These are phyloP conservation scores for Oreochromis niloticus DNA, from an alignment of 2,113 vertebrate genomes.

Conservation along the genomic window DNA sequence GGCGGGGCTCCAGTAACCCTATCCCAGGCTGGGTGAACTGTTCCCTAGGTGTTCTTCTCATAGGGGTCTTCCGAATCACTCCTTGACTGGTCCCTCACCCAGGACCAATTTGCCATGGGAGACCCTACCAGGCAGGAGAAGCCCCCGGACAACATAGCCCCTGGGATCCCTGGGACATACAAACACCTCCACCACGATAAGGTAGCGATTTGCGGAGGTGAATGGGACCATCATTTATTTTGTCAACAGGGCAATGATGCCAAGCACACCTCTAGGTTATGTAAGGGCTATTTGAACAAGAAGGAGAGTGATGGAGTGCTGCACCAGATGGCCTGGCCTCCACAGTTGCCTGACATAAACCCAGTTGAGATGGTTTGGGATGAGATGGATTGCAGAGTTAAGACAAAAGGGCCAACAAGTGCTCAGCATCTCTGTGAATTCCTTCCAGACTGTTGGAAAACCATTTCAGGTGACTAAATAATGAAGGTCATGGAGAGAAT, in stretches of 20 bases:
- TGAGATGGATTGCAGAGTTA: not conserved
- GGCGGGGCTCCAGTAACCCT: not conserved
- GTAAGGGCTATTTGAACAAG: not conserved
- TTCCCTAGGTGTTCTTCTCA: not conserved
- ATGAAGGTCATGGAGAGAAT: not conserved
- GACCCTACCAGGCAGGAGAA: not conserved
- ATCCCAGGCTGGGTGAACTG: not conserved
- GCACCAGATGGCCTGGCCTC: not conserved
- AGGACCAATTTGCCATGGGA: not conserved
- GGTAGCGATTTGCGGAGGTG: not conserved
- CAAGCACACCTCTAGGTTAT: not conserved
- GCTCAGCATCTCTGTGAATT: not conserved
- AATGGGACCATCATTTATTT: not conserved
- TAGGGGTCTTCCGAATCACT: not conserved
- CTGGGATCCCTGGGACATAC: not conserved
- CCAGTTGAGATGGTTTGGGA: not conserved
- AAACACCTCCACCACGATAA: not conserved
- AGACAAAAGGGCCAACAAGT: not conserved
- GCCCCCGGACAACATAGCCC: not conserved
- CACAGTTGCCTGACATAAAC: not conserved
- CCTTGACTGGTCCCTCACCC: not conserved
- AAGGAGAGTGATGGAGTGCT: not conserved
- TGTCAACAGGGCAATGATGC: not conserved
- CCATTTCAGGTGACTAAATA: not conserved
- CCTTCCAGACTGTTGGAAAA: not conserved